These are phyloP conservation scores for Boloria euphrosyne DNA, from an alignment of 2,888 invertebrate genomes.

Conservation along the genomic window DNA sequence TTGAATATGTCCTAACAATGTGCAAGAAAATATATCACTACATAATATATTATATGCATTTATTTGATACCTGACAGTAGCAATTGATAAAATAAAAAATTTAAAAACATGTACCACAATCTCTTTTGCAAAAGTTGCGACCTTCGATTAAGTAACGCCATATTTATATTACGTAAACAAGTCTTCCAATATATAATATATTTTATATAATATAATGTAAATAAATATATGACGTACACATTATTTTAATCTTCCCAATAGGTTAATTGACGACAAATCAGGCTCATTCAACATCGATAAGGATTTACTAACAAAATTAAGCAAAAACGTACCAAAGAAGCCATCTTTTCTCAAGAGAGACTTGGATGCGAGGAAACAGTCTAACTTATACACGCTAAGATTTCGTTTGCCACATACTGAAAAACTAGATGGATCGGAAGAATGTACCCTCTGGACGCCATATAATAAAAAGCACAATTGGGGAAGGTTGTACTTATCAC, in stretches of 20 bases:
- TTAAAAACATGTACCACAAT: too few relatives aligned
- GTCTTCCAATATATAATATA: too few relatives aligned
- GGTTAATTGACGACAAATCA: constrained; percentile 95
- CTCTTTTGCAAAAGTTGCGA: too few relatives aligned
- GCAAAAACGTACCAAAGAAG: constrained; percentile 94
- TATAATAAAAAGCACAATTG: constrained; percentile 94
- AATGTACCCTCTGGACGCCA: constrained; percentile 96
- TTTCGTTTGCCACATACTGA: constrained; percentile 94
- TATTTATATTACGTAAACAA: too few relatives aligned
- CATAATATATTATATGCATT: too few relatives aligned
- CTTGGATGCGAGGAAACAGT: constrained; percentile 96
- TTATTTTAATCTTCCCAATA: constrained; percentile 49
- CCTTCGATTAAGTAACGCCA: too few relatives aligned
- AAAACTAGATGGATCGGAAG: constrained; percentile 96
- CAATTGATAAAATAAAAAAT: too few relatives aligned
- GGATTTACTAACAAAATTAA: constrained; percentile 90
- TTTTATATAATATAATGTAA: too few relatives aligned
- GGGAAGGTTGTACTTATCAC: constrained; percentile 95
- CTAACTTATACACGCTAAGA: constrained; percentile 92
- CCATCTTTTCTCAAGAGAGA: constrained; percentile 96
- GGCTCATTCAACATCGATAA: constrained; percentile 93
- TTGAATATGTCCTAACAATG: too few relatives aligned
- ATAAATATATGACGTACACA: too few relatives aligned
- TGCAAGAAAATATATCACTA: too few relatives aligned
- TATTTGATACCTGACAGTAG: too few relatives aligned